These are phyloP conservation scores for Hirtodrosophila histrioides DNA, from an alignment of 2,888 invertebrate genomes.

Conservation along the genomic window DNA sequence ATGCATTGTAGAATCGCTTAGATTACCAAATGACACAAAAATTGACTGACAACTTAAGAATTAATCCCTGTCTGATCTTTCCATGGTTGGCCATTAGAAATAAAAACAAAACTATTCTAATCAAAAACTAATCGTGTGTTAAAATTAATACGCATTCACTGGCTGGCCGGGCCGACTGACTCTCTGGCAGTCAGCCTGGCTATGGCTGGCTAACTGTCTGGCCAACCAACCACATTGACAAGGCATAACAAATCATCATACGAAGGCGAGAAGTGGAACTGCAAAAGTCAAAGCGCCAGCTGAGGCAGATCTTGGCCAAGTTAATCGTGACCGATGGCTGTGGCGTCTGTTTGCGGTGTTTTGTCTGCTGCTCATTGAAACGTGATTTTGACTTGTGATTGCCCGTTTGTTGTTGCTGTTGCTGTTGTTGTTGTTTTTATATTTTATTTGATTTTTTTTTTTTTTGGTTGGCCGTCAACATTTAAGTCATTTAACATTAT, in stretches of 20 bases:
- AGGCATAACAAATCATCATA: conserved; percentile 74
- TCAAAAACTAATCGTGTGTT: conserved; percentile 73
- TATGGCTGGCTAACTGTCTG: conserved; percentile 5
- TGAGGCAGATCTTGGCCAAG: conserved; percentile 48
- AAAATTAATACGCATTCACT: conserved; percentile 70
- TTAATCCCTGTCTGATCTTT: conserved; percentile 39
- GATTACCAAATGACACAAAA: conserved; percentile 39
- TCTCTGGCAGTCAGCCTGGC: conserved; percentile 4
- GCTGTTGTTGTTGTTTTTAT: conserved; percentile 15
- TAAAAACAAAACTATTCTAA: conserved; percentile 34
- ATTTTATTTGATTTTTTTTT: conserved; percentile 17
- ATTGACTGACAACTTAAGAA: conserved; percentile 42
- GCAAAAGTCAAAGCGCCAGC: conserved; percentile 63
- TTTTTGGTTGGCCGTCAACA: conserved; percentile 63
- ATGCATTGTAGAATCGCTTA: conserved; percentile 28
- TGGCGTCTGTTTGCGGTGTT: conserved; percentile 22
- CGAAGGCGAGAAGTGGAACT: conserved; percentile 53
- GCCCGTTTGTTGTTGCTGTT: conserved; percentile 32
- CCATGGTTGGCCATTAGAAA: conserved; percentile 23
- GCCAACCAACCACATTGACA: conserved; percentile 48
- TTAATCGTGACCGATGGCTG: conserved; percentile 72
- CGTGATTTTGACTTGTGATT: conserved; percentile 68
- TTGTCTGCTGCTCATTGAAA: conserved; percentile 61
- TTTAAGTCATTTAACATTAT: conserved; percentile 75
- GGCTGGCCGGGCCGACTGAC: conserved; percentile 10